Evolutionary conservation across 1,140 invertebrate species (phyloP), one percentile per base, ranked within the genome.

Genomic region (Drosophila pseudoananassae): DNA sequence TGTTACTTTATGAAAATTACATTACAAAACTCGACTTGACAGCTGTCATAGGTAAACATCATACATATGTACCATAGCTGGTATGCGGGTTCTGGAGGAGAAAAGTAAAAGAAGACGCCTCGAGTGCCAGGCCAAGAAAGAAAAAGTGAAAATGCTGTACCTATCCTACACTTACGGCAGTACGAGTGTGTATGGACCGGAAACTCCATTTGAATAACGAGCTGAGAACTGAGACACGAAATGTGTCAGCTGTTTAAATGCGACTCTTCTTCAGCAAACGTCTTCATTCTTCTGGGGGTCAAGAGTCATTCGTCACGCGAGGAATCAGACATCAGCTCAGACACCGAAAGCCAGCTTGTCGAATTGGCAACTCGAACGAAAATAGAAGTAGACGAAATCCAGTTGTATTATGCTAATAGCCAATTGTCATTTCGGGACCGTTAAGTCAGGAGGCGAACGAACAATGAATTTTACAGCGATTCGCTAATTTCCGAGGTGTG

Each of bases 61-160:
- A 58, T 66, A 40, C 59, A 58, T 66, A 40, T 6, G 10, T 43
- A 36, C 33, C 33, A 36, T 43, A 54, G n/a, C 23, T 27, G 25
- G 25, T 27, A 58, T 69, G 55, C 72, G 51, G 72, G 71, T 69
- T 80, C 70, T 75, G 65, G 43, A 75, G 49, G 17, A 52, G 12
- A 61, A 61, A 23, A 20, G 45, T 31, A 56, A 31, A 17, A 49
- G 51, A 27, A 69, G 65, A 55, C 25, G 36, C 58, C 63, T 63
- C 63, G 55, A 80, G 80, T 66, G 51, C 69, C 47, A 10, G 23
- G 23, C 15, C 20, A 20, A 49, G 50, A 46, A 47, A 49, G 61
- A 50, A 85, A 85, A 85, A 85, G 82, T 85, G 82, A 85, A 87
- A 85, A 78, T 77, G 45, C 52, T 73, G 54, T 59, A 79, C 69